A percentile compares a stretch with the other conserved stretches of the same genome.
Conservation (phyloP, 1,140 invertebrate genomes). For the Leptoteleia sp. region DNA sequence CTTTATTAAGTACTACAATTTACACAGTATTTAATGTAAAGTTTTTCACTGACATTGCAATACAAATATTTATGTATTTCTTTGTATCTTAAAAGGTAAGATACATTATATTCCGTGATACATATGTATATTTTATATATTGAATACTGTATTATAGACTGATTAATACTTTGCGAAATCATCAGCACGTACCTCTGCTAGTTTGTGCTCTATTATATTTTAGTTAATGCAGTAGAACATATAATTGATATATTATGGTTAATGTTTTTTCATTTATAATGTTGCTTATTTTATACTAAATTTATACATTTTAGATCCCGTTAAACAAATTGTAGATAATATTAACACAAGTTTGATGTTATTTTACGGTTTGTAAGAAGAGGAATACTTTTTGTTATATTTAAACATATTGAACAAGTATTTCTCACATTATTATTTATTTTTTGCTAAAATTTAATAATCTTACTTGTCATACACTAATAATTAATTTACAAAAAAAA, state of each 20-base stretch:
- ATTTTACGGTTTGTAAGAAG: constrained; percentile 18
- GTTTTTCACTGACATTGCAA: too few relatives aligned
- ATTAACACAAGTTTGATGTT: constrained; percentile 27
- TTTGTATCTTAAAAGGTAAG: constrained; percentile 1
- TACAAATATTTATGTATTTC: constrained; percentile 3
- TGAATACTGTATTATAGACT: constrained; percentile 17
- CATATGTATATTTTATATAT: constrained; percentile 10
- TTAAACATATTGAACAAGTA: constrained; percentile 22
- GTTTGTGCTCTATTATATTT: constrained; percentile 25
- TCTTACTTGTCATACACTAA: not conserved
- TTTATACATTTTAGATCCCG: constrained; percentile 41
- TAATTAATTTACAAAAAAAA: constrained; percentile 10
- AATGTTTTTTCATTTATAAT: constrained; percentile 42
- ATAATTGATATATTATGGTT: constrained; percentile 47
- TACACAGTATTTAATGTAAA: too few relatives aligned
- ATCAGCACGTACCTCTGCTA: constrained; percentile 35
- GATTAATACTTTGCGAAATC: constrained; percentile 4
- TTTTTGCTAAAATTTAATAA: constrained; percentile 12
- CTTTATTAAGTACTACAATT: too few relatives aligned
- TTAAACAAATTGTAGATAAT: constrained; percentile 41
- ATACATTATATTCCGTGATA: constrained; percentile 11
- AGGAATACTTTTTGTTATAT: constrained; percentile 36
- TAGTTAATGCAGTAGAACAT: constrained; percentile 57
- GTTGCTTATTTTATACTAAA: constrained; percentile 58
- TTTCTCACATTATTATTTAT: constrained; percentile 32